phyloP scores from a whole-genome alignment of 2,797 vertebrate genomes.

The Erethizon dorsatum region DNA sequence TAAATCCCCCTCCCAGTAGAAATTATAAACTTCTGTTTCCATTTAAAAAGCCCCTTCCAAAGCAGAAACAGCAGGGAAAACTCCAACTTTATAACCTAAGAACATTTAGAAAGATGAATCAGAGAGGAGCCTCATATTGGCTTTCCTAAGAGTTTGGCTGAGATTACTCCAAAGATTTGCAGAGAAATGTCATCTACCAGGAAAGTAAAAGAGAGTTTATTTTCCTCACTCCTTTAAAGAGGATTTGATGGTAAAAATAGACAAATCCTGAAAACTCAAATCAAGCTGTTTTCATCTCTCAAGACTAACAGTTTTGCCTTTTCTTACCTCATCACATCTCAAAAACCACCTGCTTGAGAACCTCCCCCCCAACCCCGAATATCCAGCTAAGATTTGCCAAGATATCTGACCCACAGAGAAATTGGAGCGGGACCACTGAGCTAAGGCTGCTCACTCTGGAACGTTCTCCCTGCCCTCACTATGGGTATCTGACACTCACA shows the following conservation, averaged over 20 bases:
- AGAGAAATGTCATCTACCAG: background rate
- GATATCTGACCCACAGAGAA: background rate
- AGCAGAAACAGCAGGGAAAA: background rate
- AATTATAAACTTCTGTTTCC: background rate
- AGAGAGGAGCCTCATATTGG: background rate
- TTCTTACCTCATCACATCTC: background rate
- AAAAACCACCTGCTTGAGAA: background rate
- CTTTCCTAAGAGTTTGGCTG: slow-evolving; percentile 13
- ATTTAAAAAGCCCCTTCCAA: background rate
- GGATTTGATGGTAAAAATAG: slow-evolving; percentile 50
- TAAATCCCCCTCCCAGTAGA: background rate
- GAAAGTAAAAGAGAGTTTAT: background rate
- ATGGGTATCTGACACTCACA: background rate
- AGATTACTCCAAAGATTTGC: background rate
- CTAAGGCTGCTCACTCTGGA: background rate
- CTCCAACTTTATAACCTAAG: background rate
- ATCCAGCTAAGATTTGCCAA: background rate
- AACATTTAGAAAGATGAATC: slow-evolving; percentile 12
- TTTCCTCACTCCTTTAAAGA: background rate
- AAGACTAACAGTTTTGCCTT: background rate
- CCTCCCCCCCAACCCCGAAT: background rate
- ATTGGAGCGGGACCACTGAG: background rate
- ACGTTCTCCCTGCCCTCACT: background rate
- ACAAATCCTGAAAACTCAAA: background rate
- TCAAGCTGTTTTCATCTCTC: background rate